These are phyloP conservation scores for Pipistrellus pipistrellus DNA, from an alignment of 2,797 vertebrate genomes.

Conservation along the genomic window DNA sequence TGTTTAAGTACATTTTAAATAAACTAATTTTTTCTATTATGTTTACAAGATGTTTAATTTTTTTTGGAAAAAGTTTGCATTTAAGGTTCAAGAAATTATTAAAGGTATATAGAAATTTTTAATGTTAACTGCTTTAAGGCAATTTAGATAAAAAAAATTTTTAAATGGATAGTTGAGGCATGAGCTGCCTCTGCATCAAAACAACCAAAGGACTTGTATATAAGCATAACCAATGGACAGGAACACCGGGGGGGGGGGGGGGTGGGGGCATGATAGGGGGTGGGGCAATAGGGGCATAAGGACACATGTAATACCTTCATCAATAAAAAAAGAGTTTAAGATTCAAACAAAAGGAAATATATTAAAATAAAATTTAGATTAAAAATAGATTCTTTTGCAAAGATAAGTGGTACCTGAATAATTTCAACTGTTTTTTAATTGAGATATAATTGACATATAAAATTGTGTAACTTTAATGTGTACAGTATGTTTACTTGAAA, in stretches of 20 bases:
- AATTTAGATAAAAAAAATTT: background rate
- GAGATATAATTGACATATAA: background rate
- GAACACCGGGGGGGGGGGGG: too few species aligned
- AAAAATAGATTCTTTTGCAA: background rate
- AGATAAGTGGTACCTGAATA: background rate
- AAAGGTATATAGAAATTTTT: background rate
- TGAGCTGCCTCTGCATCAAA: background rate
- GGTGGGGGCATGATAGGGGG: too few species aligned
- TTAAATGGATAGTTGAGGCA: background rate
- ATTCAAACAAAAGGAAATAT: background rate
- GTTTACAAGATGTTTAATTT: background rate
- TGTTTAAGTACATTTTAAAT: background rate
- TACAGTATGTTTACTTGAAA: background rate
- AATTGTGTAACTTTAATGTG: background rate
- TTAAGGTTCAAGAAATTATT: slow-evolving; percentile 20
- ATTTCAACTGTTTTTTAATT: background rate
- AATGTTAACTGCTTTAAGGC: background rate
- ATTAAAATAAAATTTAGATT: background rate
- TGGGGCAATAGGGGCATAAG: too few species aligned
- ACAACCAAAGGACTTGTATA: too few species aligned
- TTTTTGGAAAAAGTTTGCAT: background rate
- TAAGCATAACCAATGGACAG: too few species aligned
- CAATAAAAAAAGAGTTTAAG: too few species aligned
- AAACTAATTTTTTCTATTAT: background rate
- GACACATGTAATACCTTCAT: too few species aligned